Conservation (phyloP, 2,797 vertebrate species). For the Xenopus petersii region DNA sequence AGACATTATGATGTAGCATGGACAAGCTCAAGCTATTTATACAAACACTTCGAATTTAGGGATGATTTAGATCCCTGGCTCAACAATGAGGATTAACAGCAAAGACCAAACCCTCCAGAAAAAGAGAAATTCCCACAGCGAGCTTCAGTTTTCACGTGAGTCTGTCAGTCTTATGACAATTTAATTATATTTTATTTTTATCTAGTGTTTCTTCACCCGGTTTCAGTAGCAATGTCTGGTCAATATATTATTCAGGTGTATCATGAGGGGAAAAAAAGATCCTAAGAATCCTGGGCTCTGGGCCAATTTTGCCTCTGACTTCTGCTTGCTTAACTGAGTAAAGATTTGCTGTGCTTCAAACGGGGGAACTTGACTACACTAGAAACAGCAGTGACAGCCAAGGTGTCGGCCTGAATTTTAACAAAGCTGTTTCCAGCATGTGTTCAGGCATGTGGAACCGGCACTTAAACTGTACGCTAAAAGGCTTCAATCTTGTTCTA, state of each 20-base stretch:
- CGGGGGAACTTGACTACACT: conserved; percentile 55
- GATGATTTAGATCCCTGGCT: not conserved
- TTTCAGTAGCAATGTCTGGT: conserved; percentile 63
- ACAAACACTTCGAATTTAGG: not conserved
- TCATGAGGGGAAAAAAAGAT: conserved; percentile 54
- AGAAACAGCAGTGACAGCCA: conserved; percentile 60
- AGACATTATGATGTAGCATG: too few species aligned
- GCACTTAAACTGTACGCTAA: conserved; percentile 60
- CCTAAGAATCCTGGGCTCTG: conserved; percentile 59
- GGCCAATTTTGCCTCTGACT: conserved; percentile 65
- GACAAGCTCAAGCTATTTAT: not conserved
- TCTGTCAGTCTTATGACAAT: conserved; percentile 61
- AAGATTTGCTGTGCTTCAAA: conserved; percentile 69
- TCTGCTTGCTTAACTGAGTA: conserved; percentile 65
- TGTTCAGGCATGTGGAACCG: conserved; percentile 67
- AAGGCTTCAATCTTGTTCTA: conserved; percentile 54
- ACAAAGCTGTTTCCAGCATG: conserved; percentile 58
- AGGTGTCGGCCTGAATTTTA: conserved; percentile 62
- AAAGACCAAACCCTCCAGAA: not conserved
- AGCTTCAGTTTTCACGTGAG: conserved; percentile 58
- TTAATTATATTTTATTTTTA: conserved; percentile 55
- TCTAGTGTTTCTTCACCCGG: conserved; percentile 49
- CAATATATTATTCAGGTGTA: conserved; percentile 84
- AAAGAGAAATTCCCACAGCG: conserved; percentile 13
- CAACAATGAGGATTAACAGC: not conserved